A percentile compares a stretch with the other conserved stretches of the same genome.
These are phyloP conservation scores for Clamator glandarius DNA, from an alignment of 2,797 vertebrate genomes.

Conservation along the genomic window DNA sequence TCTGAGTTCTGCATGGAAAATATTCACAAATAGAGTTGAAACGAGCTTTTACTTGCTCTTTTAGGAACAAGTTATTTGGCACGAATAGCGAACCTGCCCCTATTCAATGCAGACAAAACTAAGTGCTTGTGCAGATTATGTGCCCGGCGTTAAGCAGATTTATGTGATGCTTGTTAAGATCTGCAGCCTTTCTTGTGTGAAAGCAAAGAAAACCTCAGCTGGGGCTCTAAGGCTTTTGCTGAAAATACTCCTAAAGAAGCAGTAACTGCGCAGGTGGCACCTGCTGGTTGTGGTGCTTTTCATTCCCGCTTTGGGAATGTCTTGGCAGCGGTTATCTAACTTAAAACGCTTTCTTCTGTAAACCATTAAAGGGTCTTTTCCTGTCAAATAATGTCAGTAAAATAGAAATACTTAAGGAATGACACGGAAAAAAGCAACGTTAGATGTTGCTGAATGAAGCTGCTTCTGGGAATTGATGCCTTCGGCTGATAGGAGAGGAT, in stretches of 20 bases:
- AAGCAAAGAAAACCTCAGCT: neutral
- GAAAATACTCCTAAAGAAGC: neutral
- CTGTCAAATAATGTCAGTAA: neutral
- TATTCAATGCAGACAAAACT: neutral
- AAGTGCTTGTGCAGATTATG: neutral
- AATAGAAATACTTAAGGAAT: neutral
- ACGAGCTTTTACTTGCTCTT: neutral
- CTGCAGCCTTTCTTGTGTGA: accelerated
- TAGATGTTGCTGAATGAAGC: neutral
- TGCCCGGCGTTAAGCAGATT: neutral
- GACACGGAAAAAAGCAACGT: neutral
- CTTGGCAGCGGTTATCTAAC: neutral
- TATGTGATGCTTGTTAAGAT: too few species aligned
- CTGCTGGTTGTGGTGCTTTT: neutral
- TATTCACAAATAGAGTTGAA: too few species aligned
- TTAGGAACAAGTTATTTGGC: neutral
- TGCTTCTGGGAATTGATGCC: neutral
- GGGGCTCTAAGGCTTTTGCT: neutral
- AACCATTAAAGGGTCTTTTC: neutral
- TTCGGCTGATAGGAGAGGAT: neutral
- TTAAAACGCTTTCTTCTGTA: neutral
- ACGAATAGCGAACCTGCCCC: neutral
- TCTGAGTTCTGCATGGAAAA: neutral
- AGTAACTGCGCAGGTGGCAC: neutral
- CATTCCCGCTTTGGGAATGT: neutral